Percentiles rank a stretch among this genome's conserved stretches.
Conservation (phyloP, 2,113 vertebrate species). For the Acinonyx jubatus region DNA sequence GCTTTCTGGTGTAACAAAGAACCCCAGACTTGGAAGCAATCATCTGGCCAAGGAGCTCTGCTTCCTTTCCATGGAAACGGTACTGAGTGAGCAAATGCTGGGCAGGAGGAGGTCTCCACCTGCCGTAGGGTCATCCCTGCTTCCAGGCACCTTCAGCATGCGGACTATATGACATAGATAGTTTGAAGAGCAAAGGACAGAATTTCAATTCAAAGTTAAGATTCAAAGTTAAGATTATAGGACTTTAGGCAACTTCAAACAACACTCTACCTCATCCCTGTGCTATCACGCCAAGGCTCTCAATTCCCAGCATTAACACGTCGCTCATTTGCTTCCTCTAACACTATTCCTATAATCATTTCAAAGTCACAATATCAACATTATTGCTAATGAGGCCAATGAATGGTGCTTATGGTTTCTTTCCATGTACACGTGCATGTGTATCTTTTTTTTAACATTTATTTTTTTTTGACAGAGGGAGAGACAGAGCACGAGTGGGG, state of each 20-base stretch:
- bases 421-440: background rate
- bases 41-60: background rate
- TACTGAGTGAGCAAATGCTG: background rate
- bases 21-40: background rate
- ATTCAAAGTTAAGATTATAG: background rate
- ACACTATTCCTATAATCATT: background rate
- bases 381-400: background rate
- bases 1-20: background rate
- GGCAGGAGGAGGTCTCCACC: fast-evolving
- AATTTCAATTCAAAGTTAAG: background rate
- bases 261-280: background rate
- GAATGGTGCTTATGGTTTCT: background rate
- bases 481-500: too few species aligned
- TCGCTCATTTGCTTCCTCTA: background rate
- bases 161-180: too few species aligned
- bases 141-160: background rate
- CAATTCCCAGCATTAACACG: background rate
- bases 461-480: too few species aligned
- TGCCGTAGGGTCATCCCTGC: too few species aligned
- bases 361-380: background rate
- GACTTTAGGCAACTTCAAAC: background rate
- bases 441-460: too few species aligned
- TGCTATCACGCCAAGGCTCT: background rate
- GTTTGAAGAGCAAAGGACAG: background rate
- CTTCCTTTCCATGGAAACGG: background rate